Percentiles rank a stretch among this genome's conserved stretches.
Conservation (phyloP, 2,113 vertebrate genomes). For the Perca fluviatilis region DNA sequence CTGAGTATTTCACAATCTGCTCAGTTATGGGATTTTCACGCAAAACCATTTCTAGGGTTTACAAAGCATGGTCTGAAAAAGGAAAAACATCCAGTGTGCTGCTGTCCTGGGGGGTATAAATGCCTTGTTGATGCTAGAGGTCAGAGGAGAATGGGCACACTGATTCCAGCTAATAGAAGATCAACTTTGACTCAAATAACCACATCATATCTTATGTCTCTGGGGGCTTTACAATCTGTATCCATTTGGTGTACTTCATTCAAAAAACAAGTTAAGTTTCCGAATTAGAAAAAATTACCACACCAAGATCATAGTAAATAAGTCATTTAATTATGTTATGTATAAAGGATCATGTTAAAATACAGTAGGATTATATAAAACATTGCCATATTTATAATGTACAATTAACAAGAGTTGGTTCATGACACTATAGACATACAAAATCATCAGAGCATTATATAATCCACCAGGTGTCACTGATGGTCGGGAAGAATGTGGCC, state of each 20-base stretch:
- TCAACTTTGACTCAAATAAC: no score
- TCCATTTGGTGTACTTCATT: neutral
- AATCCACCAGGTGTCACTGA: neutral
- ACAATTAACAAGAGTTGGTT: constrained; percentile 40
- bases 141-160: no score
- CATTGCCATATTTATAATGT: constrained; percentile 33
- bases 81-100: no score
- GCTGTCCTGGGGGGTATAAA: no score
- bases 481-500: neutral
- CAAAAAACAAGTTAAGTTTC: neutral
- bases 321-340: constrained; percentile 46
- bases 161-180: no score
- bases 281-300: neutral
- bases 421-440: constrained; percentile 8
- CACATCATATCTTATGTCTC: no score
- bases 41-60: no score
- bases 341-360: constrained; percentile 45
- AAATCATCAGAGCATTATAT: neutral
- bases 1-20: no score
- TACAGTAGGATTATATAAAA: constrained; percentile 48
- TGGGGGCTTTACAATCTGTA: neutral
- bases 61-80: no score
- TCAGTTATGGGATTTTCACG: no score
- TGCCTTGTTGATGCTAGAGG: no score
- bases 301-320: constrained; percentile 7